phyloP scores from a whole-genome alignment of 2,113 vertebrate species.

The Paracanthobrama guichenoti region DNA sequence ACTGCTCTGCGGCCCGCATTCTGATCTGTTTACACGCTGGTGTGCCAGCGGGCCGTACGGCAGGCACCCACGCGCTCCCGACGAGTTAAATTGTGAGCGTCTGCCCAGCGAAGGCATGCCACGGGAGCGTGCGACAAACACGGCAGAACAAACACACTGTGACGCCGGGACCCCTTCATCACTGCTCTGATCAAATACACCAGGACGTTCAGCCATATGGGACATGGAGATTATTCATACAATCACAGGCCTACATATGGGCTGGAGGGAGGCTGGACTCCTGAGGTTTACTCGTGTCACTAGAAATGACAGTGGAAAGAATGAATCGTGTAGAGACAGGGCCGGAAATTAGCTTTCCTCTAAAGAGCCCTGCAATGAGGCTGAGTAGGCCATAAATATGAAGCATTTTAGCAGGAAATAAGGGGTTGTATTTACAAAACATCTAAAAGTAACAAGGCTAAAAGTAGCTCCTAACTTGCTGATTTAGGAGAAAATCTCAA shows the following conservation, averaged over 20 bases:
- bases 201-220: slow-evolving; percentile 79
- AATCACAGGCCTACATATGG: slow-evolving; percentile 70
- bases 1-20: neutral
- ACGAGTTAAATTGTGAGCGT: slow-evolving; percentile 42
- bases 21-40: neutral
- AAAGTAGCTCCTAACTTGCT: no score
- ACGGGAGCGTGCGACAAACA: slow-evolving; percentile 63
- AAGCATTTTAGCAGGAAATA: neutral
- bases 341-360: slow-evolving; percentile 34
- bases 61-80: slow-evolving; percentile 49
- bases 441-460: no score
- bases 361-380: neutral
- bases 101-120: slow-evolving; percentile 59
- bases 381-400: neutral
- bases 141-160: slow-evolving; percentile 74
- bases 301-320: slow-evolving; percentile 53
- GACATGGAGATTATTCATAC: slow-evolving; percentile 77
- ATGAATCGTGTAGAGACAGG: slow-evolving; percentile 46
- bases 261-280: slow-evolving; percentile 55
- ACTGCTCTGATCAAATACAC: slow-evolving; percentile 72
- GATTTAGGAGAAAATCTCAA: no score
- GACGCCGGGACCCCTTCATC: slow-evolving; percentile 70
- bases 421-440: neutral
- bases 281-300: slow-evolving; percentile 47
- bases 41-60: slow-evolving; percentile 55